Base-by-base conservation (phyloP, 2,113 vertebrate species). In the Sitta europaea region DNA sequence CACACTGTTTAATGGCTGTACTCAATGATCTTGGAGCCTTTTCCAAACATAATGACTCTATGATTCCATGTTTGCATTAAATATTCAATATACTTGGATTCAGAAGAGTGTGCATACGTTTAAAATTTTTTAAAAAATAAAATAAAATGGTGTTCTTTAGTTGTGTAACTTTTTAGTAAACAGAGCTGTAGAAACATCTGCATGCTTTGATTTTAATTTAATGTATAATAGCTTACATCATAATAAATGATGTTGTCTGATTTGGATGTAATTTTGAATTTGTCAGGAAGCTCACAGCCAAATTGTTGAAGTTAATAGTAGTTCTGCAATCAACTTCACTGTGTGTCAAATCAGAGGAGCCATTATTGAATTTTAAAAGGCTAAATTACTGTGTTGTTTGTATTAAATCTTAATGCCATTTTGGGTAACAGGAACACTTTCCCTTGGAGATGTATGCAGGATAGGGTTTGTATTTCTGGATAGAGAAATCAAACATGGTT, bases 361-460 rank as follows among this genome's bases (percentile, higher is more conserved):
- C 71, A 72, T 90, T 95, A 94, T 51, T 96, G 94, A 82, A 90
- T 96, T 96, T 95, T 95, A 95, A 96, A 85, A 90, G 74, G 74
- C 74, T 90, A 55, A 94, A 93, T 91, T 87, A 59, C 50, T 55
- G 45, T n/a, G 63, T 42, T 94, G 91, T 87, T 92, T 90, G 66
- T 89, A 94, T 91, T 93, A 92, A 95, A 92, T 68, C 81, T 86
- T 93, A 89, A 90, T 95, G 84, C 54, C 10, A 3, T 93, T 95
- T 94, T 4, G 12, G 78, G 27, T 90, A 87, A 63, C 1, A 0
- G 50, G 73, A 76, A 66, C 58, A 33, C 62, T 94, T 91, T 88
- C 58, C 84, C 81, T 88, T 35, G 62, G 77, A 90, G 77, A 65
- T 76, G 36, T 18, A 21, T 65, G 38, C 15, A 36, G 66, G 36